Base-by-base conservation (phyloP, 2,797 vertebrate species). In the Tragopan temminckii region DNA sequence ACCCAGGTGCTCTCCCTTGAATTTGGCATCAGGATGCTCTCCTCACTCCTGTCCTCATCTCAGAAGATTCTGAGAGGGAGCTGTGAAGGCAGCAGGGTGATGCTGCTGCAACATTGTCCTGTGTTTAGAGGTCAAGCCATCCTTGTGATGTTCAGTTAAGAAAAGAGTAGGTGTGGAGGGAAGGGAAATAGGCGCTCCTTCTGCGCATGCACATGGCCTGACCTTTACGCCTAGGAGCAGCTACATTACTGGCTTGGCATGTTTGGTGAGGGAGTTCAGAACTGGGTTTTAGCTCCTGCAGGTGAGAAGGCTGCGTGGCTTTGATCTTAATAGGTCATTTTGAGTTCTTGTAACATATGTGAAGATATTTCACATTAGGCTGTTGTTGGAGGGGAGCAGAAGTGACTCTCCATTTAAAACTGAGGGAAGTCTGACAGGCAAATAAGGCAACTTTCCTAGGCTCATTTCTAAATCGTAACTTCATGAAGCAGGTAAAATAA, bases 181-280 rank as follows among this genome's bases (percentile, higher is more conserved):
- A 57, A 29, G 58, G 35, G 16, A 7, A 36, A 8, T 11, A 0
- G 67, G 1, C 11, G 1, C 21, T 80, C 16, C 8, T 74, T 21
- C 74, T 45, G 17, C 48, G 38, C 9, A 7, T 5, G 3, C 1
- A 0, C 5, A 6, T 31, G 63, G 58, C 78, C 36, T 61, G 71
- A 33, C 55, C 59, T 86, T 55, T 20, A 16, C 8, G 62, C 27
- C 14, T 38, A 46, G 38, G 25, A 85, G 43, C 76, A 77, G 48
- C 1, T 13, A 13, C 16, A 1, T 31, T n/a, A 0, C 24, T 66
- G 76, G 52, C 5, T 1, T 35, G 58, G 33, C 3, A 0, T 9
- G 8, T 45, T 69, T 81, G 40, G 19, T 75, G 85, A 59, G 36
- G 59, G 66, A 62, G 77, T 38, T 62, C 18, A 20, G 11, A 75